phyloP scores from a whole-genome alignment of 2,888 invertebrate species.

The Pandemis corylana region DNA sequence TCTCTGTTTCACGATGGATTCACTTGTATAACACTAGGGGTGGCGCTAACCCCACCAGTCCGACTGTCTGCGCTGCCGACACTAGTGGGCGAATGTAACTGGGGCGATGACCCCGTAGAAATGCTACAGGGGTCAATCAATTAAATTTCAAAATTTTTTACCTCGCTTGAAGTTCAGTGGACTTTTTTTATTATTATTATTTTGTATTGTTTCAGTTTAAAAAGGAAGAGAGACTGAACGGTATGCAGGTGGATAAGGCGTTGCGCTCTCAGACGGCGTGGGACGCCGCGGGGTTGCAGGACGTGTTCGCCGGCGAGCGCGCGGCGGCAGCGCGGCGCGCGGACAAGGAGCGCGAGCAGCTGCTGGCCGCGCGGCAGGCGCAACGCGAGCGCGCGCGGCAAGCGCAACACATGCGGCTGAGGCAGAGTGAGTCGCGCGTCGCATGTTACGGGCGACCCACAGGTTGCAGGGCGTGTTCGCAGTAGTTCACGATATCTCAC shows the following conservation, averaged over 20 bases:
- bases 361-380: slow-evolving; percentile 75
- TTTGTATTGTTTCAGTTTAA: slow-evolving; percentile 88
- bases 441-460: neutral
- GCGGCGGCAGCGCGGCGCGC: slow-evolving; percentile 55
- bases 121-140: slow-evolving; percentile 44
- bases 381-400: slow-evolving; percentile 70
- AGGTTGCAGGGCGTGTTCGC: too few species aligned
- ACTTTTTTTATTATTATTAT: neutral
- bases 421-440: slow-evolving; percentile 56
- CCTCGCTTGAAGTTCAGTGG: too few species aligned
- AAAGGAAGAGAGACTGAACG: slow-evolving; percentile 93
- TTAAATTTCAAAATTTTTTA: too few species aligned
- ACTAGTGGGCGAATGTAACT: slow-evolving; percentile 69
- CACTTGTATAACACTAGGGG: slow-evolving; percentile 57
- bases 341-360: slow-evolving; percentile 51
- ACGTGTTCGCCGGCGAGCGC: slow-evolving; percentile 67
- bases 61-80: slow-evolving; percentile 62
- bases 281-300: slow-evolving; percentile 75
- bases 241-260: slow-evolving; percentile 90
- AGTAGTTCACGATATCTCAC: too few species aligned
- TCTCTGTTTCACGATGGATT: too few species aligned
- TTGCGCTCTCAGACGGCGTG: slow-evolving; percentile 88
- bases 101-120: slow-evolving; percentile 77
- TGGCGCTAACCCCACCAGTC: slow-evolving; percentile 50
- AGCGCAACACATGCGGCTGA: slow-evolving; percentile 51